phyloP scores from a whole-genome alignment of 1,140 invertebrate genomes.

The Elymnias hypermnestra region DNA sequence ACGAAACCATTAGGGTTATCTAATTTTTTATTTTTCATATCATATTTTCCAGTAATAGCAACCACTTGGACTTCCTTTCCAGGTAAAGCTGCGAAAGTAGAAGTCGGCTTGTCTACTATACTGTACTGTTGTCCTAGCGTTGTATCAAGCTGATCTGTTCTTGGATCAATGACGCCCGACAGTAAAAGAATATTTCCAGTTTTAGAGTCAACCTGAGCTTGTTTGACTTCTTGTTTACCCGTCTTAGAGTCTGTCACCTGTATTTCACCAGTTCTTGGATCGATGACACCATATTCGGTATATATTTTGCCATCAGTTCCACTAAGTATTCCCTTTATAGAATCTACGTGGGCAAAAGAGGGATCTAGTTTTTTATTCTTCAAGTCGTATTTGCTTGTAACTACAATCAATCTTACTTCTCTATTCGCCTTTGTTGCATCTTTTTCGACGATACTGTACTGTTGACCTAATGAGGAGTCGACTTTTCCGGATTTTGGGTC shows the following conservation, averaged over 20 bases:
- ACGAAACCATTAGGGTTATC: slow-evolving; percentile 77
- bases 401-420: slow-evolving; percentile 75
- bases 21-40: slow-evolving; percentile 73
- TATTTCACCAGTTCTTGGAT: slow-evolving; percentile 76
- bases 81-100: slow-evolving; percentile 76
- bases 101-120: slow-evolving; percentile 78
- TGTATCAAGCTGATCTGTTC: slow-evolving; percentile 73
- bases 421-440: slow-evolving; percentile 76
- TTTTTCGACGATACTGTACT: slow-evolving; percentile 75
- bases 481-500: slow-evolving; percentile 77
- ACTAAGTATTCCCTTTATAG: slow-evolving; percentile 75
- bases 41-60: slow-evolving; percentile 76
- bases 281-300: slow-evolving; percentile 78
- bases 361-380: slow-evolving; percentile 76
- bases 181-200: slow-evolving; percentile 77
- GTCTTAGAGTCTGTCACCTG: slow-evolving; percentile 75
- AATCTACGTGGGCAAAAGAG: slow-evolving; percentile 76
- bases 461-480: slow-evolving; percentile 74
- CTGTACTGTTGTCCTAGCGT: slow-evolving; percentile 75
- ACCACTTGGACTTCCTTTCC: slow-evolving; percentile 75
- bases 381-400: slow-evolving; percentile 77
- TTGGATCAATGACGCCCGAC: slow-evolving; percentile 75
- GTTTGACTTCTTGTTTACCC: slow-evolving; percentile 74
- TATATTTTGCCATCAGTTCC: slow-evolving; percentile 77
- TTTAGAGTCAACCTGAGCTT: slow-evolving; percentile 75